These are phyloP conservation scores for Stramonita haemastoma DNA, from an alignment of 2,888 invertebrate species.

Conservation along the genomic window DNA sequence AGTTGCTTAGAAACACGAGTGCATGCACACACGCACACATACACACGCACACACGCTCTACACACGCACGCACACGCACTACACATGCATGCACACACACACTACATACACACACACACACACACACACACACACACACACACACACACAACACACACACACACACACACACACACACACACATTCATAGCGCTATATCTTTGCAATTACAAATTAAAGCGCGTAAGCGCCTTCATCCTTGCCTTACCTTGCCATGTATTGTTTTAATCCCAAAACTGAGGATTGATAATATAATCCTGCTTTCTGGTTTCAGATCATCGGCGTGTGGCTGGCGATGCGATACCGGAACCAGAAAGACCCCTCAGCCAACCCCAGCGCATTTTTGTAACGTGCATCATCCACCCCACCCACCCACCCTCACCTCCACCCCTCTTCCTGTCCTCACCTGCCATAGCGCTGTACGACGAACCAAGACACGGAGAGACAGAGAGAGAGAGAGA, in stretches of 20 bases:
- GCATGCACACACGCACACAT: no score
- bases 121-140: constrained; percentile 22
- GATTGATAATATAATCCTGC: not conserved
- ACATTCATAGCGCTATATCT: not conserved
- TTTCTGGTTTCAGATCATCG: constrained; percentile 88
- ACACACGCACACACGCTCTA: no score
- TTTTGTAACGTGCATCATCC: constrained; percentile 80
- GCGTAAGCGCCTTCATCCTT: no score
- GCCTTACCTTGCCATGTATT: not conserved
- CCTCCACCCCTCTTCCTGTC: no score
- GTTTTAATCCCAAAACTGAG: not conserved
- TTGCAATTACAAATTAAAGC: not conserved
- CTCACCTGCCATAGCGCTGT: no score
- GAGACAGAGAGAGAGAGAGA: not conserved
- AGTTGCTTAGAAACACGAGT: no score
- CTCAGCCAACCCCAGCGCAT: constrained; percentile 96
- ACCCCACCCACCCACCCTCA: no score
- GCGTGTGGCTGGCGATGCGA: constrained; percentile 96
- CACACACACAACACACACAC: not conserved
- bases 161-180: constrained; percentile 20
- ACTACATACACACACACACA: constrained; percentile 21
- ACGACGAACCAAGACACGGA: not conserved
- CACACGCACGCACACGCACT: not conserved
- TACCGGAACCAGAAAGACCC: constrained; percentile 99
- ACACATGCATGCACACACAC: not conserved